These are phyloP conservation scores for Ellobium chinense DNA, from an alignment of 2,888 invertebrate genomes.

Conservation along the genomic window DNA sequence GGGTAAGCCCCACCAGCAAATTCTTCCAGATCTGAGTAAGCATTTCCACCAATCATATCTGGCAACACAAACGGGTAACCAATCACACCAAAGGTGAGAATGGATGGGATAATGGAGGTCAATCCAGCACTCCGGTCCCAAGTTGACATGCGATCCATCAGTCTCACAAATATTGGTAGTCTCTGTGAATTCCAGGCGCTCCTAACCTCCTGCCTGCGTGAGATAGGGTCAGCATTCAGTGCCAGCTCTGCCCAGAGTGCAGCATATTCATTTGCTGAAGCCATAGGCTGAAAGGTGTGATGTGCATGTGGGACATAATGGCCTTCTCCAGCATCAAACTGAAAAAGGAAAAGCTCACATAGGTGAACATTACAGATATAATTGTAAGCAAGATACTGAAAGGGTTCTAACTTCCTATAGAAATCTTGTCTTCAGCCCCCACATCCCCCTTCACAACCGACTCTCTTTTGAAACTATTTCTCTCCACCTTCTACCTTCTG, in stretches of 20 bases:
- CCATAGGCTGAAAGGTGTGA: slow-evolving; percentile 52
- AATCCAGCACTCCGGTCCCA: slow-evolving; percentile 86
- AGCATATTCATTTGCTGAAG: slow-evolving; percentile 65
- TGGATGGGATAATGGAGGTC: slow-evolving; percentile 89
- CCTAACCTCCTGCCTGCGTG: slow-evolving; percentile 88
- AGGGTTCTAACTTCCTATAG: not conserved
- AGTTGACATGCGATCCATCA: slow-evolving; percentile 91
- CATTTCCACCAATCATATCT: slow-evolving; percentile 84
- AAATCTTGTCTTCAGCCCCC: no score
- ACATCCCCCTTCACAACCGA: no score
- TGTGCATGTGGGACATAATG: slow-evolving; percentile 68
- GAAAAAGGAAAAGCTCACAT: not conserved
- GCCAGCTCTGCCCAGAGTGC: slow-evolving; percentile 65
- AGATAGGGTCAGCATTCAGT: slow-evolving; percentile 57
- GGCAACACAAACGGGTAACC: slow-evolving; percentile 93
- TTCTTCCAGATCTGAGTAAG: slow-evolving; percentile 57
- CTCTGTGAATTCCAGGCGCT: slow-evolving; percentile 90
- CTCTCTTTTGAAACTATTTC: no score
- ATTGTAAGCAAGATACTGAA: not conserved
- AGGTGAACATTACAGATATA: not conserved
- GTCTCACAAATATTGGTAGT: slow-evolving; percentile 87
- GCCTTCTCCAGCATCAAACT: slow-evolving; percentile 83
- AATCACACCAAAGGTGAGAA: slow-evolving; percentile 79
- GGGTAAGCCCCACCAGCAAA: slow-evolving; percentile 50
- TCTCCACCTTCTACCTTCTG: no score